Conservation (phyloP, 2,113 vertebrate genomes). For the Silurus glanis region DNA sequence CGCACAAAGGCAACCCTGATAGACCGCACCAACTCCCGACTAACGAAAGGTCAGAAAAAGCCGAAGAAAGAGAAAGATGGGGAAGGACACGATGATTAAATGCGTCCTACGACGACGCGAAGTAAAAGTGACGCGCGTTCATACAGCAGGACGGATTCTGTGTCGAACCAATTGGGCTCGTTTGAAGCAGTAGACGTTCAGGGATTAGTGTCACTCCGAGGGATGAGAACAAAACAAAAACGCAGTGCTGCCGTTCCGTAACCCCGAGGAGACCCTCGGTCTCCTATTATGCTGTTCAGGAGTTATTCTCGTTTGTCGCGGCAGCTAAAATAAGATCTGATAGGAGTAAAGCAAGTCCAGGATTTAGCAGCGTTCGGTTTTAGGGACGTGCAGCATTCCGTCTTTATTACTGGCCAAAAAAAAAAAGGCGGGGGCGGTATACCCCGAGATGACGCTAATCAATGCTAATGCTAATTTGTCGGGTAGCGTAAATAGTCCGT, state of each 20-base stretch:
- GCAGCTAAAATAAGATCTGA: slow-evolving; percentile 19
- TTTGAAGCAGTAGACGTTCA: slow-evolving; percentile 52
- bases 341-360: slow-evolving; percentile 23
- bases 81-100: neutral
- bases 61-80: neutral
- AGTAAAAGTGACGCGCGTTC: slow-evolving; percentile 32
- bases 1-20: slow-evolving; percentile 1
- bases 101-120: neutral
- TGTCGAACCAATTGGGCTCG: slow-evolving; percentile 51
- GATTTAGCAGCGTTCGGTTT: neutral
- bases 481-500: neutral
- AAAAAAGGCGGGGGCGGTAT: slow-evolving; percentile 10
- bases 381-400: neutral
- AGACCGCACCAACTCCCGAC: neutral
- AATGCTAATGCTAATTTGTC: neutral
- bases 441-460: neutral
- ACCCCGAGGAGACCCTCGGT: neutral
- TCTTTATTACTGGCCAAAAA: slow-evolving; percentile 18
- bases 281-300: slow-evolving; percentile 8
- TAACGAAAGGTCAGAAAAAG: slow-evolving; percentile 17
- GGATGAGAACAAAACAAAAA: neutral
- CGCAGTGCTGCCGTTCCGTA: neutral
- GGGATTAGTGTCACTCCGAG: slow-evolving; percentile 39
- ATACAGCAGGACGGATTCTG: slow-evolving; percentile 27
- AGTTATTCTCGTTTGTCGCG: neutral